A percentile compares a stretch with the other conserved stretches of the same genome.
These are phyloP conservation scores for Cyprinodon diabolis DNA, from an alignment of 2,797 vertebrate genomes.

Conservation along the genomic window DNA sequence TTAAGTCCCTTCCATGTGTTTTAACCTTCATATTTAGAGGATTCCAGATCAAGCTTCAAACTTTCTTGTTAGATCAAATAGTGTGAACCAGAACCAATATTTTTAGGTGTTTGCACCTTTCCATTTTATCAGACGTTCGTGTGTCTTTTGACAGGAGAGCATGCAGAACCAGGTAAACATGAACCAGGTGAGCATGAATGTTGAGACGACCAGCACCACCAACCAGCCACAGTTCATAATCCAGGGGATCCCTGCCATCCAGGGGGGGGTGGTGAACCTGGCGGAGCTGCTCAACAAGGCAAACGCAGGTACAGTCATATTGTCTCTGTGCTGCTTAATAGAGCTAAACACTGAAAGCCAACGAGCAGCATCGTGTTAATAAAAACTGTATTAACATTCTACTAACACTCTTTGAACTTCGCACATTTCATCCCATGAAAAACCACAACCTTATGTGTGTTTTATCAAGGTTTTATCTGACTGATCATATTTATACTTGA, in stretches of 20 bases:
- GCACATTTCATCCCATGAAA: no score
- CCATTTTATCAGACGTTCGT: background rate
- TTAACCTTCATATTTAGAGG: background rate
- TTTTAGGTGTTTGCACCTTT: background rate
- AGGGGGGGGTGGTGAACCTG: conserved; percentile 84
- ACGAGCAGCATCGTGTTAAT: background rate
- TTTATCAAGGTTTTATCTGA: no score
- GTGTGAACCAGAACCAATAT: background rate
- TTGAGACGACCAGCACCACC: conserved; percentile 60
- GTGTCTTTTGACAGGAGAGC: conserved; percentile 79
- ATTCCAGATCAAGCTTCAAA: background rate
- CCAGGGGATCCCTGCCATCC: conserved; percentile 75
- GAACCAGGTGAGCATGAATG: conserved; percentile 76
- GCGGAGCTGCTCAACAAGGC: conserved; percentile 78
- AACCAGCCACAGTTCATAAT: conserved; percentile 83
- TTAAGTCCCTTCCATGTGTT: no score
- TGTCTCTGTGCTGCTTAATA: no score
- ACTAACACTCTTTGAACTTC: background rate
- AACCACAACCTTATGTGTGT: no score
- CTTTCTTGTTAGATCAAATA: background rate
- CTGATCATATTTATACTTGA: no score
- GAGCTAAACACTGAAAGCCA: background rate
- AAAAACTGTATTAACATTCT: background rate
- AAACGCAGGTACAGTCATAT: conserved; percentile 71
- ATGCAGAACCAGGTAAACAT: conserved; percentile 86